These are phyloP conservation scores for Siphamia tubifer DNA, from an alignment of 2,113 vertebrate genomes.

Conservation along the genomic window DNA sequence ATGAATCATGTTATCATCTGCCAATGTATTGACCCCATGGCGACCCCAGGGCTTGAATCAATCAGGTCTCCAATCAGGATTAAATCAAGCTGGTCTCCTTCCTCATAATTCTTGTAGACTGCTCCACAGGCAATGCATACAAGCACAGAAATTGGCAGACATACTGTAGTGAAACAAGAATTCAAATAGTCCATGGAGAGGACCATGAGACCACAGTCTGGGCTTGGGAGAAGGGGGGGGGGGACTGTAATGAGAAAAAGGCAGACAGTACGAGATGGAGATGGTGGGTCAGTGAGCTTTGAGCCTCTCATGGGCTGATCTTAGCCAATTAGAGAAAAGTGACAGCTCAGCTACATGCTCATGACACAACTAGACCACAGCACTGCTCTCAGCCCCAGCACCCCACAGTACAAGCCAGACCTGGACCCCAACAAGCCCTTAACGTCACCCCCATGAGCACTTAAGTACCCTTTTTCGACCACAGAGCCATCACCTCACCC, in stretches of 20 bases:
- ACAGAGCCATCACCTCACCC: background rate
- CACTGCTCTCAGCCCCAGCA: conserved; percentile 52
- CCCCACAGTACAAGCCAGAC: conserved; percentile 39
- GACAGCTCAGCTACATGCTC: conserved; percentile 73
- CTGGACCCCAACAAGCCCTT: conserved; percentile 54
- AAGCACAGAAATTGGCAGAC: background rate
- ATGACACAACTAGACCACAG: conserved; percentile 78
- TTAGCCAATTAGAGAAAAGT: conserved; percentile 80
- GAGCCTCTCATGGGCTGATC: conserved; percentile 62
- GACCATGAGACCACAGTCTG: conserved; percentile 26
- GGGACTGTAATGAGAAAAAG: conserved; percentile 26
- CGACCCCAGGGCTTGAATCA: conserved; percentile 61
- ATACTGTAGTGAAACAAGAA: background rate
- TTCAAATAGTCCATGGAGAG: conserved; percentile 12
- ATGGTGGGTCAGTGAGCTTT: conserved; percentile 71
- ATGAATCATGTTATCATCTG: conserved; percentile 50
- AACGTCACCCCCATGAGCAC: conserved; percentile 7
- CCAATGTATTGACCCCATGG: conserved; percentile 50
- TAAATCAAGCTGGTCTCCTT: conserved; percentile 39
- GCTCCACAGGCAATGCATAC: background rate
- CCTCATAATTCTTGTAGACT: conserved; percentile 28
- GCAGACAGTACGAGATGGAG: conserved; percentile 8
- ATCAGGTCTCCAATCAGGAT: conserved; percentile 69
- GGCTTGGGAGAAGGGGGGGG: conserved; percentile 13
- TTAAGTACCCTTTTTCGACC: conserved; percentile 16